These are phyloP conservation scores for Crotalus adamanteus DNA, from an alignment of 2,797 vertebrate genomes.

Conservation along the genomic window DNA sequence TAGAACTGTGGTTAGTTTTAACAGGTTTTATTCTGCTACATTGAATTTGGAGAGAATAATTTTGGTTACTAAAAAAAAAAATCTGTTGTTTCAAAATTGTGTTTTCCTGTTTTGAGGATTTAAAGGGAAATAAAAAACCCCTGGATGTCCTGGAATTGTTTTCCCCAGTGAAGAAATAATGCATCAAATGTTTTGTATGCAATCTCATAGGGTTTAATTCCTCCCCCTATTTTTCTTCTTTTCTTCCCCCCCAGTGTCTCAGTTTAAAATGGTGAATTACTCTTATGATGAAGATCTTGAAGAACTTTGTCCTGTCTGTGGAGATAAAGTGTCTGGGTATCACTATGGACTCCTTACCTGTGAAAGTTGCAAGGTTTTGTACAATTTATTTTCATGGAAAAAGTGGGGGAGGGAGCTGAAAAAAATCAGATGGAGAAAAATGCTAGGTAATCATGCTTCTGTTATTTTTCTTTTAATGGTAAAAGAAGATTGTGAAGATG, in stretches of 20 bases:
- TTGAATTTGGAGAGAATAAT: not conserved
- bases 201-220: constrained; percentile 48
- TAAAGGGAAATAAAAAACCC: not conserved
- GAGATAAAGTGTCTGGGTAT: constrained; percentile 98
- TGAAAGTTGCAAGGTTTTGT: constrained; percentile 97
- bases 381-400: constrained; percentile 40
- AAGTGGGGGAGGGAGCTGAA: not conserved
- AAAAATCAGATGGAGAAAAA: not conserved
- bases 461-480: not conserved
- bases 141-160: not conserved
- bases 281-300: constrained; percentile 98
- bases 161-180: not conserved
- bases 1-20: not conserved
- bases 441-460: not conserved
- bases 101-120: not conserved
- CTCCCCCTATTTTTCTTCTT: constrained; percentile 27
- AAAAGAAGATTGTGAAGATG: not conserved
- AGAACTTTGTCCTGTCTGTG: constrained; percentile 97
- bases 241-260: constrained; percentile 78
- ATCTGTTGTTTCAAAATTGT: not conserved
- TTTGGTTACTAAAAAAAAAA: not conserved
- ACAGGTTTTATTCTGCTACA: not conserved
- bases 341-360: constrained; percentile 98
- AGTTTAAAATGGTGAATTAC: constrained; percentile 99
- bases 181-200: constrained; percentile 9